These are phyloP conservation scores for Porites rus DNA, from an alignment of 92 coral and sea anemone genomes.

Conservation along the genomic window DNA sequence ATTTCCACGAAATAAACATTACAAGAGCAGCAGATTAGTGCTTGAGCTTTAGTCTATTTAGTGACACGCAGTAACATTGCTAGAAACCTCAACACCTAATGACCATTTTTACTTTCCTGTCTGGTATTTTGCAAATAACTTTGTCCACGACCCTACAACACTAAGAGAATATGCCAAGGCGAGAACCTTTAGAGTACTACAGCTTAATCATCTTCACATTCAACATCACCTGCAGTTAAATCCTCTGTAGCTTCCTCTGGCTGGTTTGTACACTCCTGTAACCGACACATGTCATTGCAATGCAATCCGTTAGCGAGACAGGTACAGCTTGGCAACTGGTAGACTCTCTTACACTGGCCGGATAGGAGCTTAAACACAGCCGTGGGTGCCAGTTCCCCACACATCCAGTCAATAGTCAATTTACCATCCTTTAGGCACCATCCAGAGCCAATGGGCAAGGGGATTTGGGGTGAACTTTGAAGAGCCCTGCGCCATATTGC, in stretches of 20 bases:
- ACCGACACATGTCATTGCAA: neutral
- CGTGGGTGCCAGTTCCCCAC: conserved; percentile 46
- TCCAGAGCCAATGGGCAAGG: conserved; percentile 54
- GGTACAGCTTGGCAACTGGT: conserved; percentile 18
- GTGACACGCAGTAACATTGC: conserved; percentile 3
- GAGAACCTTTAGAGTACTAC: conserved; percentile 3
- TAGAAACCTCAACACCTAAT: conserved; percentile 11
- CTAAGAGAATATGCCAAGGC: conserved; percentile 12
- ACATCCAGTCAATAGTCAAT: conserved; percentile 56
- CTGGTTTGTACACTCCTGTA: conserved; percentile 13
- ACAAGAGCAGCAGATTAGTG: too few species aligned
- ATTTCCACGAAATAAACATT: too few species aligned
- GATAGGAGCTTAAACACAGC: conserved; percentile 46
- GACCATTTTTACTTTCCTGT: conserved; percentile 5
- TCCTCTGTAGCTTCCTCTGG: conserved; percentile 12
- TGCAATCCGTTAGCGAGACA: conserved; percentile 13
- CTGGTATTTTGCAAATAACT: conserved; percentile 1
- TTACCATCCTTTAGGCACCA: conserved; percentile 46
- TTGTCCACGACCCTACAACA: conserved; percentile 15
- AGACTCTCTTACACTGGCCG: conserved; percentile 19
- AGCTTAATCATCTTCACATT: conserved; percentile 7
- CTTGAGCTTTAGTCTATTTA: too few species aligned
- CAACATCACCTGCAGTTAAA: neutral
- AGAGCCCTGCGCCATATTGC: conserved; percentile 50
- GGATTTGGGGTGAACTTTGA: conserved; percentile 56